Base-by-base conservation (phyloP, 2,113 vertebrate species). In the Ivindomyrus marchei region DNA sequence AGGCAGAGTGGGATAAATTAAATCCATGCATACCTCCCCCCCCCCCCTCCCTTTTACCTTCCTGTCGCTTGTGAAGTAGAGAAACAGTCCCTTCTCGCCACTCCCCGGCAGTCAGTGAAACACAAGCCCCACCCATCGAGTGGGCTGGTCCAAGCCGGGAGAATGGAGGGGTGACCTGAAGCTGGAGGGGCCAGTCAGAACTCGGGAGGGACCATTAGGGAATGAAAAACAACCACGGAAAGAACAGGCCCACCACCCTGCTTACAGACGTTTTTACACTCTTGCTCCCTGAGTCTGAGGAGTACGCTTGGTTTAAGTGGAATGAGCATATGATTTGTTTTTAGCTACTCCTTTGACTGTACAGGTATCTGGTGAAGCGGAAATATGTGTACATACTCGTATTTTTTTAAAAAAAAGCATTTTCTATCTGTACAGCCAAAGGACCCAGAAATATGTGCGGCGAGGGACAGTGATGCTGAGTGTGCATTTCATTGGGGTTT, bases 371-470 rank as follows among this genome's bases (percentile, higher is more conserved):
- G 87, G 21, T 90, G 58, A 92, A 85, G 88, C 62, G 91, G 92
- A 91, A 91, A 74, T 83, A 92, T 88, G 88, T 90, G 90, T 74
- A 92, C 84, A 94, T 92, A 58, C 90, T 92, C 31, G 58, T 90
- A 90, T 87, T 90, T 93, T 94, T 90, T 91, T 90, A 89, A 91
- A 87, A 85, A 83, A 45, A 19, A 80, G 42, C 42, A 85, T 74
- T 87, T 87, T 87, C 58, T 87, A 31, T 80, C 89, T 90, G 85
- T 87, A 87, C 89, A 90, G 89, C 85, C 85, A 88, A 90, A 90
- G 89, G 85, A 88, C 31, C 24, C 24, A 17, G 47, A 27, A 42
- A 52, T 87, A 10, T 47, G 70, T 88, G 62, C 5, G 4, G 58
- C 49, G 85, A 52, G 85, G 47, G 62, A 27, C 21, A 50, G 27